A percentile compares a stretch with the other conserved stretches of the same genome.
These are phyloP conservation scores for Aleiodes testaceus DNA, from an alignment of 2,888 invertebrate genomes.

Conservation along the genomic window DNA sequence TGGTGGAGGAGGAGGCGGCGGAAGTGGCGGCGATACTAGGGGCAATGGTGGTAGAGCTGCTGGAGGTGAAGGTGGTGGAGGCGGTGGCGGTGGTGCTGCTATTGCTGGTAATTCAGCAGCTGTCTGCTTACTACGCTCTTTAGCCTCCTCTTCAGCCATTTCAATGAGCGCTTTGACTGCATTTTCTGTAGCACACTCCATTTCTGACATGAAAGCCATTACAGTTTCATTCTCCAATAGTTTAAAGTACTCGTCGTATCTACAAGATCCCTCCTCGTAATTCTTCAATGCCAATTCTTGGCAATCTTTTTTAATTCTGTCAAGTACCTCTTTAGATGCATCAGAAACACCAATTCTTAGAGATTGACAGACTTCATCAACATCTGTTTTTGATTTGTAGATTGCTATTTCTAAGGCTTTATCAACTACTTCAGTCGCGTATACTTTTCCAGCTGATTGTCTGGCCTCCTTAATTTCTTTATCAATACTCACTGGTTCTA, in stretches of 20 bases:
- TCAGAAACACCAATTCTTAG: conserved; percentile 65
- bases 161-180: conserved; percentile 70
- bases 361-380: conserved; percentile 69
- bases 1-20: conserved; percentile 30
- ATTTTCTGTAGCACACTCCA: conserved; percentile 70
- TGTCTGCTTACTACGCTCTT: conserved; percentile 57
- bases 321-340: conserved; percentile 67
- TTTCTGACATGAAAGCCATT: conserved; percentile 64
- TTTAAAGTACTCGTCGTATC: conserved; percentile 60
- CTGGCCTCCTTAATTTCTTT: conserved; percentile 55
- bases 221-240: conserved; percentile 64
- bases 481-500: conserved; percentile 48
- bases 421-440: conserved; percentile 70
- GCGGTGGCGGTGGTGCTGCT: conserved; percentile 36
- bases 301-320: conserved; percentile 66
- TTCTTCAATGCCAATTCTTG: conserved; percentile 61
- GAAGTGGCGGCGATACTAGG: not conserved
- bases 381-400: conserved; percentile 70
- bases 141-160: conserved; percentile 71
- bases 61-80: conserved; percentile 7
- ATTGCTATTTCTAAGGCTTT: conserved; percentile 70
- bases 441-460: conserved; percentile 64
- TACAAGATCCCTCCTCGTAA: conserved; percentile 57
- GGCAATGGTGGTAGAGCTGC: not conserved
- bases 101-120: not conserved